phyloP scores from a whole-genome alignment of 2,113 vertebrate species.

The Hippolais icterina region DNA sequence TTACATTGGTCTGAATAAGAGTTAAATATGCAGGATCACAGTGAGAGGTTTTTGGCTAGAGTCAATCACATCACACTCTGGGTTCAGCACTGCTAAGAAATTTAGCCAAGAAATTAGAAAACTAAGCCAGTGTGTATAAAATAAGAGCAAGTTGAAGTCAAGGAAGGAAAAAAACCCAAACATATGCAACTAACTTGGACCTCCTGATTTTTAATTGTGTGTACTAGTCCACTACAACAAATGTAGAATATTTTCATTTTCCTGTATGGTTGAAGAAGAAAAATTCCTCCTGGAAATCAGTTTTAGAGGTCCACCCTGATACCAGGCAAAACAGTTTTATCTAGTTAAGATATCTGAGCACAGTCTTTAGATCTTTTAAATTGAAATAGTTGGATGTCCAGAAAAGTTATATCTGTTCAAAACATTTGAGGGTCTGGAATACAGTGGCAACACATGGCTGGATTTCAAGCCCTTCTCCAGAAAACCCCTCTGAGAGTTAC shows the following conservation, averaged over 20 bases:
- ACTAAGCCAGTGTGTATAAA: not conserved
- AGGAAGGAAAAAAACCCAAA: accelerated
- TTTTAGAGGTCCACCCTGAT: accelerated
- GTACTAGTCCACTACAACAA: not conserved
- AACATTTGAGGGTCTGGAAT: not conserved
- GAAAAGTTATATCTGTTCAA: not conserved
- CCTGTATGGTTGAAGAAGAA: not conserved
- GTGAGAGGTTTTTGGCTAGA: not conserved
- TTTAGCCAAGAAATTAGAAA: not conserved
- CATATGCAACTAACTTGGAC: not conserved
- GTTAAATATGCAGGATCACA: not conserved
- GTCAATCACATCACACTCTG: not conserved
- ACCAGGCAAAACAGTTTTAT: not conserved
- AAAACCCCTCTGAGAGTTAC: not conserved
- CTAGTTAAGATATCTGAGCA: not conserved
- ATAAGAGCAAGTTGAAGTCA: not conserved
- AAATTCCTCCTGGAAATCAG: not conserved
- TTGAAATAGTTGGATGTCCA: not conserved
- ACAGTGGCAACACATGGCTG: not conserved
- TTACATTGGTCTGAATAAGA: not conserved
- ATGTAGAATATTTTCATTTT: not conserved
- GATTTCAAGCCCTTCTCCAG: not conserved
- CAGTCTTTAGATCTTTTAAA: not conserved
- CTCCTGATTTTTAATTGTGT: not conserved
- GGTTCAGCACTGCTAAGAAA: not conserved